phyloP scores from a whole-genome alignment of 2,888 invertebrate genomes.

The Drosophila melanosoma region DNA sequence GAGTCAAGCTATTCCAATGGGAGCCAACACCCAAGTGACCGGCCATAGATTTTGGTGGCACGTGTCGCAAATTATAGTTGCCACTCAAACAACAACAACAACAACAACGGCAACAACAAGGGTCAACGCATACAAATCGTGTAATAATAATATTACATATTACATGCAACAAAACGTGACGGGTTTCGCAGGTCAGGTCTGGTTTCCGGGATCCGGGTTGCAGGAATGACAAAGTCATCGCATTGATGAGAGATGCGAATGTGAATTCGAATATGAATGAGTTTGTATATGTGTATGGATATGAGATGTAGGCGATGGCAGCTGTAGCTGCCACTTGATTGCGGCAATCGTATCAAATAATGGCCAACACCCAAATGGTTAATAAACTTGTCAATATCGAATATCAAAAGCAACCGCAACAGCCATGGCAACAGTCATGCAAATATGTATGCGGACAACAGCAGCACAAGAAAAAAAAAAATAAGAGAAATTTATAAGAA shows the following conservation, averaged over 20 bases:
- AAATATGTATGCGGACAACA: constrained; percentile 20
- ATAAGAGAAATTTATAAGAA: not conserved
- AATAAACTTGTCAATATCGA: constrained; percentile 59
- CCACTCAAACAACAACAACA: constrained; percentile 26
- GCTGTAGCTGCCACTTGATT: constrained; percentile 44
- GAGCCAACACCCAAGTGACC: constrained; percentile 32
- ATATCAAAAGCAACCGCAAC: constrained; percentile 2
- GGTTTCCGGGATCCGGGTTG: not conserved
- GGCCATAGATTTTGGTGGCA: constrained; percentile 64
- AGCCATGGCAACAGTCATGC: constrained; percentile 14
- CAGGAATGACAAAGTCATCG: not conserved
- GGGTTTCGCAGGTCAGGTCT: constrained; percentile 54
- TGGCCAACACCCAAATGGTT: constrained; percentile 44
- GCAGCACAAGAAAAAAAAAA: too few species aligned
- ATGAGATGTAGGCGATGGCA: constrained; percentile 35
- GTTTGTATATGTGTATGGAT: not conserved
- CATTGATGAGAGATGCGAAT: constrained; percentile 18
- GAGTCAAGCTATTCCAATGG: constrained; percentile 16
- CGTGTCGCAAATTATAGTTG: constrained; percentile 74
- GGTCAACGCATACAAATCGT: constrained; percentile 62
- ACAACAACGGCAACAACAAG: constrained; percentile 29
- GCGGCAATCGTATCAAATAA: constrained; percentile 38
- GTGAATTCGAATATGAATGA: constrained; percentile 1
- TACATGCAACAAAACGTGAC: constrained; percentile 63
- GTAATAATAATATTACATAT: constrained; percentile 71